Evolutionary conservation across 2,113 vertebrate species (phyloP).

Genomic region (Progne subis): DNA sequence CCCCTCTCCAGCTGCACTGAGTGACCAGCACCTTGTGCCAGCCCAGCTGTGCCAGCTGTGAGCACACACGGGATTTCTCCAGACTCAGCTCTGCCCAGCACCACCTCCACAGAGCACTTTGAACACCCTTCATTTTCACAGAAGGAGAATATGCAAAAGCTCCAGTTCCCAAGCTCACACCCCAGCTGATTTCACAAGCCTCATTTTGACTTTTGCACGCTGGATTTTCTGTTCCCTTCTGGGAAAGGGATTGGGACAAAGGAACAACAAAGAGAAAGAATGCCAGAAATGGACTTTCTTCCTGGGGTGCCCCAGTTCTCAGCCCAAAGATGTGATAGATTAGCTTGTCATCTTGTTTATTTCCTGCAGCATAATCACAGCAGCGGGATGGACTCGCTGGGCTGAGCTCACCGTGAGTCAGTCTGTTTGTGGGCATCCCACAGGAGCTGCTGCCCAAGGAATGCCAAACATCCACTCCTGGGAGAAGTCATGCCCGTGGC

Average conservation of each 20-base stretch:
- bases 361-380: constrained; percentile 18
- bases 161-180: not conserved
- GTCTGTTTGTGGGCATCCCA: not conserved
- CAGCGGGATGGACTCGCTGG: not conserved
- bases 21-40: not conserved
- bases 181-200: not conserved
- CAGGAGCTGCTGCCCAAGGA: not conserved
- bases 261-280: not conserved
- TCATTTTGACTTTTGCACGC: not conserved
- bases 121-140: not conserved
- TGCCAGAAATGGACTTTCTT: not conserved
- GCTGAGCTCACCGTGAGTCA: constrained; percentile 29
- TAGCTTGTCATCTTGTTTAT: constrained; percentile 11
- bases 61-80: not conserved
- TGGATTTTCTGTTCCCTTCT: not conserved
- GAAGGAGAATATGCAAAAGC: not conserved
- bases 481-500: not conserved
- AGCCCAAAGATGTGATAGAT: not conserved
- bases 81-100: not conserved
- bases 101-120: rapidly evolving
- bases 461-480: constrained; percentile 27
- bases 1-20: not conserved
- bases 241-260: not conserved
- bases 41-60: rapidly evolving
- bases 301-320: not conserved